These are phyloP conservation scores for Tetragonula carbonaria DNA, from an alignment of 2,888 invertebrate species.

Conservation along the genomic window DNA sequence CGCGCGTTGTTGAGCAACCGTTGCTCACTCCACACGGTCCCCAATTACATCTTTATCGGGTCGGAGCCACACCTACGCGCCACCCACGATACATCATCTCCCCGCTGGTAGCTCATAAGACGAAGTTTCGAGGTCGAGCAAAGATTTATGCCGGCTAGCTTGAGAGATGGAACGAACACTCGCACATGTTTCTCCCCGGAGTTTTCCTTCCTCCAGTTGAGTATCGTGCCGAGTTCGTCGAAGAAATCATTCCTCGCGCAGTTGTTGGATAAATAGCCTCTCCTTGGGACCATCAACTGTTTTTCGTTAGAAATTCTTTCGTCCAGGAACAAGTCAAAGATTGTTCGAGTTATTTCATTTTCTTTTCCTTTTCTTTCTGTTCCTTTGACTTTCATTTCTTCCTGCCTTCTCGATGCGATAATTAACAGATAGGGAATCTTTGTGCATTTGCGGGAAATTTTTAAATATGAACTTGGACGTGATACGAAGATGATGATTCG, in stretches of 20 bases:
- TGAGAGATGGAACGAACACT: conserved; percentile 45
- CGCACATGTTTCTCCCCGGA: neutral
- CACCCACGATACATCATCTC: conserved; percentile 73
- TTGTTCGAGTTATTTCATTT: neutral
- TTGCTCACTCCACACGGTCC: conserved; percentile 45
- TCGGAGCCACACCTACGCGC: conserved; percentile 50
- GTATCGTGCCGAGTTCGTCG: neutral
- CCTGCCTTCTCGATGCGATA: neutral
- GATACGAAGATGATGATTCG: too few relatives aligned
- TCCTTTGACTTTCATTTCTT: neutral
- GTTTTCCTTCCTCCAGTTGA: conserved; percentile 12
- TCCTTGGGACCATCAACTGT: conserved; percentile 1
- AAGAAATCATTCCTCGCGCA: conserved; percentile 8
- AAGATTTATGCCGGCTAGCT: conserved; percentile 71
- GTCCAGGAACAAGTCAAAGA: neutral
- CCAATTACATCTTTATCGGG: conserved; percentile 76
- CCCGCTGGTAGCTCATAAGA: conserved; percentile 48
- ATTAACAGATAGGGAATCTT: too few relatives aligned
- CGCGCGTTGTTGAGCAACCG: conserved; percentile 32
- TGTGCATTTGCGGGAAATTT: too few relatives aligned
- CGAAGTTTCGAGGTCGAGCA: conserved; percentile 69
- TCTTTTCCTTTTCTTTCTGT: neutral
- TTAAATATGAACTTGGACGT: too few relatives aligned
- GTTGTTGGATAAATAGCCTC: conserved; percentile 11
- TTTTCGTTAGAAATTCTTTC: neutral